Percentiles rank a stretch among this genome's conserved stretches.
phyloP scores from a whole-genome alignment of 2,888 invertebrate species.

The Perizoma flavofasciatum region DNA sequence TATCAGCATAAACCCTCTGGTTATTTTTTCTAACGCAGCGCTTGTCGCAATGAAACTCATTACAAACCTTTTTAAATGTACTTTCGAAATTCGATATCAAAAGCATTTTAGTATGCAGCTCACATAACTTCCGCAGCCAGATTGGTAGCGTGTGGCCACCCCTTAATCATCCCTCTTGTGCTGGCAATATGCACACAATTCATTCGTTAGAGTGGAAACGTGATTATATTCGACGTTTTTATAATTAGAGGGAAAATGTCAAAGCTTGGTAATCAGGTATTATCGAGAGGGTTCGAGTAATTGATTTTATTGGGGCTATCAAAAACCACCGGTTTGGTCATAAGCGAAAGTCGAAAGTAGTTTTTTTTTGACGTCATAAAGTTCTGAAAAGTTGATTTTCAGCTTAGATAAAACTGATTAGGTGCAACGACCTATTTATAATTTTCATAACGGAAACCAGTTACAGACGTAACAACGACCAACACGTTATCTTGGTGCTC shows the following conservation, averaged over 20 bases:
- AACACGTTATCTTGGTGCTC: too few relatives aligned
- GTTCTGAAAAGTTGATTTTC: too few relatives aligned
- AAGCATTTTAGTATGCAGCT: slow-evolving; percentile 53
- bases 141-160: slow-evolving; percentile 47
- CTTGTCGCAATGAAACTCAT: slow-evolving; percentile 1
- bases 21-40: too few relatives aligned
- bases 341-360: too few relatives aligned
- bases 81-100: slow-evolving; percentile 36
- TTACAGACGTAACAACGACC: too few relatives aligned
- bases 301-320: slow-evolving; percentile 1
- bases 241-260: slow-evolving; percentile 29
- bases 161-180: slow-evolving; percentile 66
- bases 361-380: too few relatives aligned
- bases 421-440: too few relatives aligned
- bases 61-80: slow-evolving; percentile 32
- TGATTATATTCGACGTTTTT: slow-evolving; percentile 30
- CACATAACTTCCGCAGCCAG: slow-evolving; percentile 46
- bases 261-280: slow-evolving; percentile 23
- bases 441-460: too few relatives aligned
- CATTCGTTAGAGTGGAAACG: slow-evolving; percentile 52
- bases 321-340: background rate
- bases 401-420: too few relatives aligned
- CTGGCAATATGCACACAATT: slow-evolving; percentile 55
- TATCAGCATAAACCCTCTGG: too few relatives aligned
- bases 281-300: slow-evolving; percentile 1